These are phyloP conservation scores for Alethe diademata DNA, from an alignment of 2,113 vertebrate genomes.

Conservation along the genomic window DNA sequence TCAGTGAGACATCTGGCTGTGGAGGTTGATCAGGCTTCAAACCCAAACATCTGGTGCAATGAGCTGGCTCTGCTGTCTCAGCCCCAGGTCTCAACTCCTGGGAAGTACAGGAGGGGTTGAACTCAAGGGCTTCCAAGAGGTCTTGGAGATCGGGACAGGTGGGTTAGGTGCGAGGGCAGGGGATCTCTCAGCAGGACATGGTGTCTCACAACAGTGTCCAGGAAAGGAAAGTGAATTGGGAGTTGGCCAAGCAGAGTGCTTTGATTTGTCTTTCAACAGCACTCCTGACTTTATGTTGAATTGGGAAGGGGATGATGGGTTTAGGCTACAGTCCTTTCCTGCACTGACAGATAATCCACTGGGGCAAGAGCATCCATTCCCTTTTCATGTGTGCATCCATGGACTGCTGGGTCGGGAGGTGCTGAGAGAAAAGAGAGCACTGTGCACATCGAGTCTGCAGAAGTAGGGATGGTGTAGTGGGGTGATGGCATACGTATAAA, in stretches of 20 bases:
- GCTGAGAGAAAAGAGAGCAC: background rate
- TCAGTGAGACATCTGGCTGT: background rate
- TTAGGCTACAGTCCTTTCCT: constrained; percentile 28
- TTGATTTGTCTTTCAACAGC: constrained; percentile 30
- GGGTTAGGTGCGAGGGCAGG: background rate
- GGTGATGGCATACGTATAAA: background rate
- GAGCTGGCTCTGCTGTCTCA: background rate
- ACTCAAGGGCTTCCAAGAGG: background rate
- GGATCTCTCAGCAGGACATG: background rate
- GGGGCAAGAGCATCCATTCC: background rate
- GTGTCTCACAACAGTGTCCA: background rate
- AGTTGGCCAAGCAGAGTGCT: background rate
- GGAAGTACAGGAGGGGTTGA: background rate
- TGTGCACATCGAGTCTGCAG: background rate
- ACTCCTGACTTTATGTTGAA: background rate
- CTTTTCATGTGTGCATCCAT: background rate
- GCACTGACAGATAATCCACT: background rate
- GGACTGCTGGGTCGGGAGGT: background rate
- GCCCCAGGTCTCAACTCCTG: background rate
- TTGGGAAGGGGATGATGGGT: background rate
- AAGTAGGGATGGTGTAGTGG: background rate
- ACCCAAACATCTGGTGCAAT: background rate
- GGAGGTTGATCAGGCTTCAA: background rate
- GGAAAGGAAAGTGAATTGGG: background rate
- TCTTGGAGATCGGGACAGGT: fast-evolving